Base-by-base conservation (phyloP, 2,113 vertebrate genomes). In the Typhlomys cinereus region DNA sequence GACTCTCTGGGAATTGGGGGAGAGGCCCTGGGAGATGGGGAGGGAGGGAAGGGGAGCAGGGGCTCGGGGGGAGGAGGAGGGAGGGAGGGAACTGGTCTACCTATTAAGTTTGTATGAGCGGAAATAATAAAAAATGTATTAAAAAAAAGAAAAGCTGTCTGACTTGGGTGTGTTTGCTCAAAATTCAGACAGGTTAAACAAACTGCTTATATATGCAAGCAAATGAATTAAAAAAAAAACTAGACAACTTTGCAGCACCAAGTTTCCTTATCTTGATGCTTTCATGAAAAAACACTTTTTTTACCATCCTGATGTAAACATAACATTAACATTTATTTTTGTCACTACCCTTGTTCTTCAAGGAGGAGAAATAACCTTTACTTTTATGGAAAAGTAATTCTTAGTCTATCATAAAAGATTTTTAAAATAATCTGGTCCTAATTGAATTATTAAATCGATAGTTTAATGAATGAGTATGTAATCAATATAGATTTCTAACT, bases 381-480 rank as follows among this genome's bases (percentile, higher is more conserved):
- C 61, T 71, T 67, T 89, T 82, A 62, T 70, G 85, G 50, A 4
- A 85, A 54, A 91, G 70, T 85, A 80, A 91, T 21, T 95, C n/a
- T 87, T 64, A 67, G 39, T 86, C 29, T 88, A 62, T 71, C 54
- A 70, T 25, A 79, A 83, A 11, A 1, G 20, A 74, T 54, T 85
- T 39, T 34, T 44, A 1, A 25, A 91, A 67, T 88, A 85, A 67
- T 90, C 4, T 82, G 11, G 36, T 69, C 85, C 83, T 4, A 64
- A 75, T 0, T 29, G 50, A 8, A 87, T 76, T 90, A 44, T 73
- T 64, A 85, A 89, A 52, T 73, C 52, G 84, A 87, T 81, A 91
- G 29, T 41, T 78, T 70, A 88, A 73, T 91, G 54, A 85, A 66
- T 76, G n/a, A 62, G 34, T 90, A 88, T n/a, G 88, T 59, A 69